Evolutionary conservation across 2,888 invertebrate genomes (phyloP), one percentile per base, ranked within the genome.

Genomic region (Drosophila algonquin): DNA sequence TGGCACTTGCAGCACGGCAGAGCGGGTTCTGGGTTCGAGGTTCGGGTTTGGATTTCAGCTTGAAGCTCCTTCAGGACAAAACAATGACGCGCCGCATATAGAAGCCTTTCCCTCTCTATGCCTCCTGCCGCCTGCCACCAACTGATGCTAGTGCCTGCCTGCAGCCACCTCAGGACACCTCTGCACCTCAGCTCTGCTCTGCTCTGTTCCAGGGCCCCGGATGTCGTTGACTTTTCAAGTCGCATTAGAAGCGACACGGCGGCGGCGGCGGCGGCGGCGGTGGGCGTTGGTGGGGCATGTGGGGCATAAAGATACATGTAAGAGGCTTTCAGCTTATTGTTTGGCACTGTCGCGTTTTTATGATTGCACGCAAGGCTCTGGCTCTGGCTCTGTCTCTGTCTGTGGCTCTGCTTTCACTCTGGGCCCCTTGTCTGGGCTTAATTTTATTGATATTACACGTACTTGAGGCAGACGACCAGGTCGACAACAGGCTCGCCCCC

Each of bases 311-410:
- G 84, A 83, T 83, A 80, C 89, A 78, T 89, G 78, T 87, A 83
- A 88, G 84, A 88, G 81, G 89, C 82, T 83, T 83, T 88, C 89
- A 83, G 84, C 89, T 89, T 83, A 89, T 89, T 83, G 87, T 83
- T 83, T 87, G 89, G 57, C 75, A 71, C 87, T 82, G 76, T 73
- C 64, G 76, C 75, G 70, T 83, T 83, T 73, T 86, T 82, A 75
- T 82, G 86, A 80, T 88, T 86, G 77, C 77, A 70, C 64, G 69
- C 69, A 61, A 62, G 56, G 35, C 71, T 53, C 47, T 50, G 8
- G 35, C 56, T 59, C 40, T 10, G 3, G 0, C 35, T 12, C 35
- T 16, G 16, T 14, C 4, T 8, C 32, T 8, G 10, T 5, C 4
- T 24, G 0, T 24, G 24, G 24, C 24, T 24, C 24, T 24, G 24